These are phyloP conservation scores for Bolinopsis microptera DNA, from an alignment of 37 sponge, comb jelly and placozoan species.

Conservation along the genomic window DNA sequence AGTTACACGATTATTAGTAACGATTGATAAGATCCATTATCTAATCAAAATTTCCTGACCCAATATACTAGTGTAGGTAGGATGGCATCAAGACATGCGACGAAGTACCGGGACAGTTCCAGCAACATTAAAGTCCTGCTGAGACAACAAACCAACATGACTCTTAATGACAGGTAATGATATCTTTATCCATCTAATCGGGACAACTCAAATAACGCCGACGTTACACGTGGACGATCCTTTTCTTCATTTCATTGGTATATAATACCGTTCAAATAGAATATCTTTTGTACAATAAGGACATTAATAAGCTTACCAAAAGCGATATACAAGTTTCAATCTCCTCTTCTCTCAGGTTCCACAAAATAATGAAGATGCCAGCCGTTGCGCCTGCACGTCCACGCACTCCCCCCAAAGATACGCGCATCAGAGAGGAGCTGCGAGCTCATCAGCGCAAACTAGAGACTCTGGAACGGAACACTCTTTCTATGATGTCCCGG, in stretches of 20 bases:
- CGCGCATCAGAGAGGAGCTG: conserved; percentile 6
- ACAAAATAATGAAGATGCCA: conserved; percentile 61
- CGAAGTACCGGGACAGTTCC: conserved; percentile 11
- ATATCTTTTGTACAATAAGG: no score
- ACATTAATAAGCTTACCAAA: no score
- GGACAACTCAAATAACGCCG: no score
- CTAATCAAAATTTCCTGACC: no score
- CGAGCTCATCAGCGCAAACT: conserved; percentile 39
- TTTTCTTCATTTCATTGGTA: no score
- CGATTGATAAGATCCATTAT: not conserved
- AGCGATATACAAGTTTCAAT: no score
- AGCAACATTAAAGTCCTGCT: conserved; percentile 31
- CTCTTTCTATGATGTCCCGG: conserved; percentile 39
- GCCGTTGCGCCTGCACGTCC: not conserved
- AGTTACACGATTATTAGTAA: not conserved
- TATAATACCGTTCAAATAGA: no score
- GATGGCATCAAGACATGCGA: not conserved
- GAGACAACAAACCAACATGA: not conserved
- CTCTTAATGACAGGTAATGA: conserved; percentile 23
- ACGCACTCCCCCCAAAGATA: conserved; percentile 1
- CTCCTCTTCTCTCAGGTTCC: conserved; percentile 41
- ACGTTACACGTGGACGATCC: no score
- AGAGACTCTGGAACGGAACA: conserved; percentile 25
- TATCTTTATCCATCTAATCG: no score
- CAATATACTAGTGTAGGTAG: not conserved